Base-by-base conservation (phyloP, 2,113 vertebrate genomes). In the Grallaria varia region DNA sequence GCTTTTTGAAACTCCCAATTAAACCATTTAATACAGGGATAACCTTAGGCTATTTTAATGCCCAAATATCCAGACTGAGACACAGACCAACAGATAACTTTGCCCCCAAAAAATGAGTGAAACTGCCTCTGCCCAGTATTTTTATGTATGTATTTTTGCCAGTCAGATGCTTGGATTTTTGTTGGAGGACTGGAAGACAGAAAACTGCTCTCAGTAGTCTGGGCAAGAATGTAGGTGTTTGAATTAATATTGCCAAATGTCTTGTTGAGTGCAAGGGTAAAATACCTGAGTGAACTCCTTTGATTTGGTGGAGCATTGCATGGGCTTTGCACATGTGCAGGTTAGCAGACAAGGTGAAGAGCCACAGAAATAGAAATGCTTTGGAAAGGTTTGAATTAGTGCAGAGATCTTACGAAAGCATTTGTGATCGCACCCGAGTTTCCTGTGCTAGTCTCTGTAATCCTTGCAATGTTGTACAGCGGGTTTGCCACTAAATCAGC, bases 261-360 rank as follows among this genome's bases (percentile, higher is more conserved):
- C 39, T 50, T 71, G 33, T 15, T 68, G n/a, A n/a, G 35, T 20
- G 14, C 9, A 13, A 50, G n/a, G 45, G 7, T 21, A 30, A 59
- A 59, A 47, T 5, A 19, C 15, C 3, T 0, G 25, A 47, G 12
- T 47, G 14, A 80, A 17, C 3, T 8, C 18, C 37, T 78, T 28
- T 53, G 50, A 13, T 52, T 47, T 74, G 13, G 28, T 52, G 33
- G 64, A 53, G n/a, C 9, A 11, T 53, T 49, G 21, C 27, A 8
- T 6, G n/a, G 44, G 14, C 20, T 67, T 37, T 17, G 14, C 10
- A 6, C 1, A 0, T 0, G 4, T 62, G 40, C 13, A 31, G 17
- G 11, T 2, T n/a, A 44, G 31, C 19, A 10, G 53, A 20, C 2
- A 4, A 67, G 27, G 3, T 20, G 22, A 37, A 50, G 24, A 47